Base-by-base conservation (phyloP, 2,888 invertebrate species). In the Brenthis hecate region DNA sequence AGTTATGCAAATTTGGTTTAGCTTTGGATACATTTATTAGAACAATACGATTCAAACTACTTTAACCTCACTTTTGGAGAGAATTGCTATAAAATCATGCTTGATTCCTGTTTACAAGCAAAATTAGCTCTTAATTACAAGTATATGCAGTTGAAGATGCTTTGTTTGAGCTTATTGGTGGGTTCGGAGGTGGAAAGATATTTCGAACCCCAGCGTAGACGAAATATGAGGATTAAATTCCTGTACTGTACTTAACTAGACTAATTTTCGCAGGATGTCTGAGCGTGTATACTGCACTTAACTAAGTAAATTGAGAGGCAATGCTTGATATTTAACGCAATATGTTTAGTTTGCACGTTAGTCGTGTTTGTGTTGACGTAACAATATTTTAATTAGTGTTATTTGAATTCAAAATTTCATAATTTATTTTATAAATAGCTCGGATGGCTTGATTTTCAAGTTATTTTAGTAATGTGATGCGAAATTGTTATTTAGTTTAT, bases 181-280 rank as follows among this genome's bases (percentile, higher is more conserved):
- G 82, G 86, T 87, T 88, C 83, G 81, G 83, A 87, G 83, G 85
- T 87, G 85, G 85, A 90, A 88, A 91, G 91, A 91, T 89, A 88
- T 88, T 86, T 88, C 87, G 86, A 89, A 87, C 85, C 83, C 80
- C 81, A 77, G 81, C 79, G 86, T 88, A 91, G 89, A 88, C 90
- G 91, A 92, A 92, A 92, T 92, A 92, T 92, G 91, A 89, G 91
- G 90, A 92, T 92, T 91, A 91, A 91, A 92, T 91, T 92, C 91
- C 89, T 87, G 89, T 86, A 89, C 86, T 89, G 90, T 90, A 90
- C 88, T 92, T 91, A 92, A 92, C 90, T 86, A 91, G 91, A 86
- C 90, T 89, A 92, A 92, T 92, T 91, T 92, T 88, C 87, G 81
- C 74, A 81, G 85, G 83, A 81, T 84, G 85, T 85, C 75, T 83